Base-by-base conservation (phyloP, 2,797 vertebrate species). In the Liparis tanakae region DNA sequence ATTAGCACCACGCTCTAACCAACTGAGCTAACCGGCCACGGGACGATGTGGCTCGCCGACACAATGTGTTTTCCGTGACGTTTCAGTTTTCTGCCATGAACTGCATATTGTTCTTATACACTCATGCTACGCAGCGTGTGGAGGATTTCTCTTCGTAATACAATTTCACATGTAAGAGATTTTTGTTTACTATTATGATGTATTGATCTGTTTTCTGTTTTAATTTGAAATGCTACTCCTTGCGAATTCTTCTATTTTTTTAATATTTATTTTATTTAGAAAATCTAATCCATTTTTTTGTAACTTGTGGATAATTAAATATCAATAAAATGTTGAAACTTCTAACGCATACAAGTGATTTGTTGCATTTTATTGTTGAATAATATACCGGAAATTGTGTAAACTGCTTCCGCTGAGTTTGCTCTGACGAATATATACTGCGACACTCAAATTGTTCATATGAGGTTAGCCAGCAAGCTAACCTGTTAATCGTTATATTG, bases 1-100 rank as follows among this genome's bases (percentile, higher is more conserved):
- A 93, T 93, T 94, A 91, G 91, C 91, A 92, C 84, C 87, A 92
- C 90, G 87, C 91, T 92, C 87, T 93, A 93, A 92, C 90, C 85
- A 89, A 79, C 82, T 89, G 84, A 84, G 85, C 84, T 85, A 85
- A 85, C 82, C 79, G 81, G 80, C 80, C 83, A 55, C 51, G 13
- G 2, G 5, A 1, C 6, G 5, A 1, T 0, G 8, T 2, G 6
- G 6, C 15, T 41, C 39, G 18, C 7, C 44, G 4, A 50, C n/a
- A 50, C 2, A 0, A 10, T 9, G 1, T 30, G 1, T 2, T 50
- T 18, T 50, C 0, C 9, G 48, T 50, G 10, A 10, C n/a, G 25
- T 30, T 30, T 30, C 4, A 30, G 25, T 30, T 30, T 30, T 54
- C 13, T 15, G 6, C 5, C 7, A 34, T 34, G 17, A 33, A 60